phyloP scores from a whole-genome alignment of 64 coral and sea anemone species.

The Stichodactyla mertensii region DNA sequence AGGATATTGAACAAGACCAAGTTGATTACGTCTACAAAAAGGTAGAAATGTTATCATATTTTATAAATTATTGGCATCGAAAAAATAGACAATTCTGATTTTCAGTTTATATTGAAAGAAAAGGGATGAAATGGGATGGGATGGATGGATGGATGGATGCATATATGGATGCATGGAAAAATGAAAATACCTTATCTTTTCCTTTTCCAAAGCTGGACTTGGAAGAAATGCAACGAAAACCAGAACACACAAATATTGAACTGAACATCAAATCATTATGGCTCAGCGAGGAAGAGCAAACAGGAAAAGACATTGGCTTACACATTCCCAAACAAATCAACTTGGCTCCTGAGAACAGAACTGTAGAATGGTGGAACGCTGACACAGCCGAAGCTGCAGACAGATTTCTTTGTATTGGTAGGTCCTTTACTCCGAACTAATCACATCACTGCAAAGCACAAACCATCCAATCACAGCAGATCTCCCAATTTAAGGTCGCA shows the following conservation, averaged over 20 bases:
- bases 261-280: background rate
- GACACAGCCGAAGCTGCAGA: slow-evolving; percentile 13
- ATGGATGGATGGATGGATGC: no score
- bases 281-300: background rate
- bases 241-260: background rate
- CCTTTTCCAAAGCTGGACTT: background rate
- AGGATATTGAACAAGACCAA: background rate
- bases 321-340: background rate
- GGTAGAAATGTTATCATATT: background rate
- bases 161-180: background rate
- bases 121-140: no score
- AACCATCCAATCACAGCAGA: no score
- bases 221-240: background rate
- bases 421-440: no score
- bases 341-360: background rate
- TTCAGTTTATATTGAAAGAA: no score
- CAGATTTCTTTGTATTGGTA: slow-evolving; percentile 20
- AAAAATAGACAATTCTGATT: no score
- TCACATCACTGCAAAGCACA: no score
- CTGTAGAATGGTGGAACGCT: slow-evolving; percentile 9
- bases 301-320: background rate
- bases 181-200: background rate
- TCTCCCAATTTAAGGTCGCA: no score
- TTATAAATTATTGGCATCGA: no score
- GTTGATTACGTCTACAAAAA: slow-evolving; percentile 11